A percentile compares a stretch with the other conserved stretches of the same genome.
These are phyloP conservation scores for Ophioninae sp. DNA, from an alignment of 2,888 invertebrate genomes.

Conservation along the genomic window DNA sequence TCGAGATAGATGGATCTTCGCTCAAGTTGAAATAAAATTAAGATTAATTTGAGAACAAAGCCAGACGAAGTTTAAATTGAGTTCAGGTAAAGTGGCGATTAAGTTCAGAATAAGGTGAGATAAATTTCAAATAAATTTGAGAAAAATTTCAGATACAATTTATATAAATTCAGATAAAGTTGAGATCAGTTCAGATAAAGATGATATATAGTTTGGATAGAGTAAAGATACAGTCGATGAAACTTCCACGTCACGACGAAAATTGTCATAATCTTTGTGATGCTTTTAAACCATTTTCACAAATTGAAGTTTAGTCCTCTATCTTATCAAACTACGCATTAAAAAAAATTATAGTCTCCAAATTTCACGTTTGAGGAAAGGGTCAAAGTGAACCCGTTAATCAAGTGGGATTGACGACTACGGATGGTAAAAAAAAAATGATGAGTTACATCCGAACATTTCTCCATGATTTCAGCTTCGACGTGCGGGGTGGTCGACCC, in stretches of 20 bases:
- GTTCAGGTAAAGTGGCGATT: background rate
- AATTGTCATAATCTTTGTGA: too few species aligned
- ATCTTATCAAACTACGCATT: background rate
- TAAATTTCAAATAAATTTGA: background rate
- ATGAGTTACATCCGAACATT: background rate
- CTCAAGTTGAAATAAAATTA: too few species aligned
- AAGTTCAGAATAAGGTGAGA: too few species aligned
- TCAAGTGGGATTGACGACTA: background rate
- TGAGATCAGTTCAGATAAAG: background rate
- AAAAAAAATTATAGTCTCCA: background rate
- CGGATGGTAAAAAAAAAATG: background rate
- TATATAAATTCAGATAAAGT: background rate
- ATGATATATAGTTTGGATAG: too few species aligned
- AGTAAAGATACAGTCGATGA: too few species aligned
- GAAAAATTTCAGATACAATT: background rate
- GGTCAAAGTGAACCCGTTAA: background rate
- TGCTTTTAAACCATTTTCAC: too few species aligned
- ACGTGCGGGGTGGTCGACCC: constrained; percentile 83
- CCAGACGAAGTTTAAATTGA: background rate
- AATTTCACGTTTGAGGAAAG: background rate
- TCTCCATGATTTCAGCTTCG: constrained; percentile 81
- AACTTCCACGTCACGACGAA: too few species aligned
- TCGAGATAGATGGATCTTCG: too few species aligned
- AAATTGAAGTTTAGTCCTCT: background rate
- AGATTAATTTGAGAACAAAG: too few species aligned